These are phyloP conservation scores for Drosophila fuyamai DNA, from an alignment of 1,140 invertebrate species.

Conservation along the genomic window DNA sequence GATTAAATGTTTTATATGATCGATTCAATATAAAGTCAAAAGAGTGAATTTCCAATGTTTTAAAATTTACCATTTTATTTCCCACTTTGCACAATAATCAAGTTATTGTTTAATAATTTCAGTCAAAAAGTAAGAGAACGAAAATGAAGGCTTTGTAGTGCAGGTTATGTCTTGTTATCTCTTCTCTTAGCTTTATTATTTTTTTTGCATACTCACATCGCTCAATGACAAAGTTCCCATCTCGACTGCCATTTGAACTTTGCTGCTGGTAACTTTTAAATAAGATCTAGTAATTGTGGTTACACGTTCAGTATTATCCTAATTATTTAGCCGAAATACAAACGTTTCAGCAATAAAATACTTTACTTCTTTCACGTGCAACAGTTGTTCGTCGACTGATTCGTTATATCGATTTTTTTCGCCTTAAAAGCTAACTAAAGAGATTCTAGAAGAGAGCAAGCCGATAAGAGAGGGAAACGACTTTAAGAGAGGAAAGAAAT, in stretches of 20 bases:
- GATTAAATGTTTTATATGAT: too few species aligned
- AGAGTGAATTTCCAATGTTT: too few species aligned
- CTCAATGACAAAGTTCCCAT: constrained; percentile 63
- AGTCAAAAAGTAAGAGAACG: too few species aligned
- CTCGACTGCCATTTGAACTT: constrained; percentile 15
- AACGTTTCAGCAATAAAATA: neutral
- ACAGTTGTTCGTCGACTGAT: constrained; percentile 10
- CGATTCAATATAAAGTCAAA: too few species aligned
- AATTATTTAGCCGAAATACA: too few species aligned
- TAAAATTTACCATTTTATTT: too few species aligned
- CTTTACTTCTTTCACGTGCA: neutral
- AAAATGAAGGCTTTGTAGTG: neutral
- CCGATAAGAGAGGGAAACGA: neutral
- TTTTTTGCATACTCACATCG: constrained; percentile 46
- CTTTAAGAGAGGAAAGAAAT: neutral
- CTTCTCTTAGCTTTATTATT: neutral
- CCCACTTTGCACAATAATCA: too few species aligned
- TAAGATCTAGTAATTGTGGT: neutral
- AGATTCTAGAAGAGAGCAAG: neutral
- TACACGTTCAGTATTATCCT: neutral
- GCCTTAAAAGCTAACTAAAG: neutral
- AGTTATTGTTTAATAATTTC: too few species aligned
- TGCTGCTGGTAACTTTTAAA: neutral
- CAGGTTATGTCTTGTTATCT: neutral
- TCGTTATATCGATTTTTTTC: neutral